phyloP scores from a whole-genome alignment of 1,140 invertebrate genomes.

The Pseudomyrmex sp. region DNA sequence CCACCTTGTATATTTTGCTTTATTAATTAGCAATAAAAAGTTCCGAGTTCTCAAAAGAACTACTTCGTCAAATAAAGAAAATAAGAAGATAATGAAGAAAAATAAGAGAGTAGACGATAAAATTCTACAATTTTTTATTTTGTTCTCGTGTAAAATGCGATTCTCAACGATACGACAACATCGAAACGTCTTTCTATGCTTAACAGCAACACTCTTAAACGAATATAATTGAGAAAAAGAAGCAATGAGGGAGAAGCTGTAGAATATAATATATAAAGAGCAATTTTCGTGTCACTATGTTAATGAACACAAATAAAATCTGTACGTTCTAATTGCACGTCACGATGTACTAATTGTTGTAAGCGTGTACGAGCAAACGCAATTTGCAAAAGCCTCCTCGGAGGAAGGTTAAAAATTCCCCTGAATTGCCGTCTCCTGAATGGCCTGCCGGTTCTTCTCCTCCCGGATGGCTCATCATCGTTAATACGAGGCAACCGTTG shows the following conservation, averaged over 20 bases:
- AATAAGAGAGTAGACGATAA: background rate
- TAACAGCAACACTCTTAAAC: conserved; percentile 15
- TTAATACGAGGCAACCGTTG: conserved; percentile 67
- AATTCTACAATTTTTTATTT: background rate
- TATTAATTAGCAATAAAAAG: background rate
- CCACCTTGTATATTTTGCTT: no score
- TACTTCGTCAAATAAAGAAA: no score
- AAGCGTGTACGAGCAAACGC: background rate
- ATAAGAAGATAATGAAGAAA: no score
- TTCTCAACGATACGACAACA: background rate
- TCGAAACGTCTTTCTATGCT: background rate
- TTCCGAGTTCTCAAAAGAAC: background rate
- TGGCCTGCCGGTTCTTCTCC: conserved; percentile 23
- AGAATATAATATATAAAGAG: conserved; percentile 10
- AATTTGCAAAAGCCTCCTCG: conserved; percentile 4
- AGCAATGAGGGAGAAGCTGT: background rate
- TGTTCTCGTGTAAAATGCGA: background rate
- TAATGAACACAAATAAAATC: conserved; percentile 12
- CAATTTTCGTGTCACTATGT: conserved; percentile 6
- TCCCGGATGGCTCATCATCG: conserved; percentile 65
- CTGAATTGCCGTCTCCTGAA: conserved; percentile 1
- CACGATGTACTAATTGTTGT: background rate
- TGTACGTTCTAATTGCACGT: background rate
- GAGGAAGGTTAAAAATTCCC: conserved; percentile 23
- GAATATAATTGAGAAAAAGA: background rate